phyloP scores from a whole-genome alignment of 2,113 vertebrate genomes.

The Gnathonemus longibarbis region DNA sequence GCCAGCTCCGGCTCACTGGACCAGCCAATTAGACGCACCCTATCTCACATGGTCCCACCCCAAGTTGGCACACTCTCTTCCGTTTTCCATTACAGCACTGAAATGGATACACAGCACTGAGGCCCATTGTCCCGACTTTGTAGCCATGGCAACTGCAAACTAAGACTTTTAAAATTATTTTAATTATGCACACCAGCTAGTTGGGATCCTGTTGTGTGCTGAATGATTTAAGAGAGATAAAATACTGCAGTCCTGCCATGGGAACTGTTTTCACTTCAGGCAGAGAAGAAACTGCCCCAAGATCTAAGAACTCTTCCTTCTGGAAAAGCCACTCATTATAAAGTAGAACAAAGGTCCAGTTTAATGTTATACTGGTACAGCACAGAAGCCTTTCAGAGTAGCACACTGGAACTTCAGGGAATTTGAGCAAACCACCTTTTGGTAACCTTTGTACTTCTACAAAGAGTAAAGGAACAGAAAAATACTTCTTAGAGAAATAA shows the following conservation, averaged over 20 bases:
- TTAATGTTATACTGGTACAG: not conserved
- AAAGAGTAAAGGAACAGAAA: not conserved
- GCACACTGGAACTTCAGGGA: not conserved
- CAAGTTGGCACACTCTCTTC: not conserved
- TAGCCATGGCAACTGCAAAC: constrained; percentile 45
- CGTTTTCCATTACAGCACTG: constrained; percentile 23
- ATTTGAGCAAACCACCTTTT: not conserved
- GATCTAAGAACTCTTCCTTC: not conserved
- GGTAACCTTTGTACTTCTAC: not conserved
- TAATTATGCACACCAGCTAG: constrained; percentile 50
- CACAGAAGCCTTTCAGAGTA: not conserved
- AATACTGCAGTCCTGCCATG: not conserved
- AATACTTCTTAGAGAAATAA: not conserved
- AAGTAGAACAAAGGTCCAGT: not conserved
- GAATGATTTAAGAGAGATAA: constrained; percentile 11
- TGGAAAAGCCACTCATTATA: not conserved
- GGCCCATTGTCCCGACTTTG: constrained; percentile 4
- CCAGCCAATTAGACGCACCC: not conserved
- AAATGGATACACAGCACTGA: not conserved
- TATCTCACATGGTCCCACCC: not conserved
- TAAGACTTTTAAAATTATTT: constrained; percentile 39
- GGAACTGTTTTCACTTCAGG: not conserved
- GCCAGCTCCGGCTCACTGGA: not conserved
- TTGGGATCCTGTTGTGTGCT: constrained; percentile 14
- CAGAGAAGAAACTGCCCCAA: not conserved